phyloP scores from a whole-genome alignment of 2,113 vertebrate genomes.

The Chaetops frenatus region DNA sequence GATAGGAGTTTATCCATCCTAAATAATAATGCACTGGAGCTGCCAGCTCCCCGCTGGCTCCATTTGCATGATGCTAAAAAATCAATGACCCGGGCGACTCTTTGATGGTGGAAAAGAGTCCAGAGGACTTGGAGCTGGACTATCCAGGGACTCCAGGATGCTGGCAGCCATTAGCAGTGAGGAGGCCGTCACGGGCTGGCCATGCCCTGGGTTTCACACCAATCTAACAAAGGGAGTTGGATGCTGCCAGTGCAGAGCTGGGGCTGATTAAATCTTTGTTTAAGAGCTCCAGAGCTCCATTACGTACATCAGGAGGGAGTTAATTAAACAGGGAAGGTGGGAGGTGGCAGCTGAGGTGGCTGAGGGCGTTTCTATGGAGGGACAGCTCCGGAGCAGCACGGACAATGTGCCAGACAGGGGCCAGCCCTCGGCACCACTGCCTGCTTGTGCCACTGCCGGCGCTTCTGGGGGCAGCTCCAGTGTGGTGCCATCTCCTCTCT shows the following conservation, averaged over 20 bases:
- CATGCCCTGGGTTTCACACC: slow-evolving; percentile 24
- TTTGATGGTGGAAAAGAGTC: background rate
- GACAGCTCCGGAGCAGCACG: background rate
- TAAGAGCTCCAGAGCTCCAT: slow-evolving; percentile 35
- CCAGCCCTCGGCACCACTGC: fast-evolving
- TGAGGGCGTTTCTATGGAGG: background rate
- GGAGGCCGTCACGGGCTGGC: background rate
- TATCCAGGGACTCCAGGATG: background rate
- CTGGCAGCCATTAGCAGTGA: background rate
- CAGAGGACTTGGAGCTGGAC: background rate
- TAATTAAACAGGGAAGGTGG: slow-evolving; percentile 44
- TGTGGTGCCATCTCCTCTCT: background rate
- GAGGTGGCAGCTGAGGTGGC: background rate
- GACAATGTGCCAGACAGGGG: background rate
- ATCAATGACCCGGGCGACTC: background rate
- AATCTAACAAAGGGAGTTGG: slow-evolving; percentile 7
- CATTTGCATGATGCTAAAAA: slow-evolving; percentile 16
- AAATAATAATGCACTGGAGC: slow-evolving; percentile 1
- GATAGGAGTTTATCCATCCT: slow-evolving; percentile 46
- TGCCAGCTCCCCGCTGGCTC: slow-evolving; percentile 27
- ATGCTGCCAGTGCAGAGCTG: background rate
- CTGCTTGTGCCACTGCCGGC: background rate
- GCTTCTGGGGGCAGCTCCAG: background rate
- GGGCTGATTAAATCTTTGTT: slow-evolving; percentile 56
- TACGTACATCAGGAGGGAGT: slow-evolving; percentile 37